These are phyloP conservation scores for Andrena marginata DNA, from an alignment of 2,888 invertebrate species.

Conservation along the genomic window DNA sequence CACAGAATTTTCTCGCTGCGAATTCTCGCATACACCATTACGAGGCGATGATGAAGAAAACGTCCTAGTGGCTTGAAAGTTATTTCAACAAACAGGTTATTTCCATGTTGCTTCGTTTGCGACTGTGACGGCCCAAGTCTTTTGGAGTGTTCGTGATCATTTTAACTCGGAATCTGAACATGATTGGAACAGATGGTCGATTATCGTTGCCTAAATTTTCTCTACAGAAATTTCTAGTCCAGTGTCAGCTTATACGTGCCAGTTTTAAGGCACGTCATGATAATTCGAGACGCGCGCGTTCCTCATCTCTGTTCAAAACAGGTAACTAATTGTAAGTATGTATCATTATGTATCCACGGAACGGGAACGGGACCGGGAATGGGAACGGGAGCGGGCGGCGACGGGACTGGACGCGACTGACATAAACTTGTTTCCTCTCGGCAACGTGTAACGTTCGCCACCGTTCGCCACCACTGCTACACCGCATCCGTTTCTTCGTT, in stretches of 20 bases:
- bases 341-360: too few relatives aligned
- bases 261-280: conserved; percentile 3
- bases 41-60: neutral
- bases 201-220: conserved; percentile 6
- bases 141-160: neutral
- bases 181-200: conserved; percentile 33
- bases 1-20: neutral
- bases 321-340: neutral
- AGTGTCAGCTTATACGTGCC: neutral
- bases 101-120: conserved; percentile 61
- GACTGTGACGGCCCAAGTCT: neutral
- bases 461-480: neutral
- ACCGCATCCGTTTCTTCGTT: neutral
- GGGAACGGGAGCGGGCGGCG: too few relatives aligned
- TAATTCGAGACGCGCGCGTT: neutral
- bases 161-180: neutral
- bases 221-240: neutral
- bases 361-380: too few relatives aligned
- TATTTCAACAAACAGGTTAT: conserved; percentile 40
- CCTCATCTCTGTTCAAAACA: neutral
- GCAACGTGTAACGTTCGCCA: neutral
- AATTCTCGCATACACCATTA: neutral
- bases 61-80: neutral
- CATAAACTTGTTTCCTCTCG: neutral
- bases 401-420: too few relatives aligned